Conservation (phyloP, 92 coral and sea anemone species). For the Phenganax marumi region DNA sequence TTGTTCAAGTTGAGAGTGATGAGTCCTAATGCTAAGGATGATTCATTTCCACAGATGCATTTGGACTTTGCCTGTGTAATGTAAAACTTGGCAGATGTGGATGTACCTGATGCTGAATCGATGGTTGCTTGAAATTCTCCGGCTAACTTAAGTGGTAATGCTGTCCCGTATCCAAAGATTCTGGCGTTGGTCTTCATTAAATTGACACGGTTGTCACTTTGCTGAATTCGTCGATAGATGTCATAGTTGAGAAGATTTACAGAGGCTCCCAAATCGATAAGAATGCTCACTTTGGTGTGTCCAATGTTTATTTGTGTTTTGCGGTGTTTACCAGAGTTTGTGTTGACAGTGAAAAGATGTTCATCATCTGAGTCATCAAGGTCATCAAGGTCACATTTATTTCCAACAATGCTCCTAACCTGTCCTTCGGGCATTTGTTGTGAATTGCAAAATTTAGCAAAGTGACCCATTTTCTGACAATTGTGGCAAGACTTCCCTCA, state of each 20-base stretch:
- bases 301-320: constrained; percentile 34
- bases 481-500: constrained; percentile 2
- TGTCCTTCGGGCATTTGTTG: neutral
- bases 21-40: constrained; percentile 35
- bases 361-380: constrained; percentile 43
- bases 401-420: neutral
- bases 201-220: neutral
- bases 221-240: constrained; percentile 15
- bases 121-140: constrained; percentile 41
- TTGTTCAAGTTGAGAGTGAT: constrained; percentile 30
- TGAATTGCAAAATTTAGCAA: constrained; percentile 4
- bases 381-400: neutral
- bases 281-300: constrained; percentile 23
- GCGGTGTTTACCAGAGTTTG: constrained; percentile 19
- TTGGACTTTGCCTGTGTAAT: constrained; percentile 16
- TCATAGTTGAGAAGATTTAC: constrained; percentile 42
- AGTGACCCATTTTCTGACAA: constrained; percentile 1
- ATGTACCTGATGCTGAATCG: constrained; percentile 34
- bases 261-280: constrained; percentile 57
- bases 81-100: constrained; percentile 43
- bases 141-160: constrained; percentile 37
- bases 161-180: constrained; percentile 35
- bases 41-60: constrained; percentile 23
- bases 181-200: constrained; percentile 10
- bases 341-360: constrained; percentile 16